Evolutionary conservation across 2,113 vertebrate species (phyloP).

Genomic region (Glaucomys volans): DNA sequence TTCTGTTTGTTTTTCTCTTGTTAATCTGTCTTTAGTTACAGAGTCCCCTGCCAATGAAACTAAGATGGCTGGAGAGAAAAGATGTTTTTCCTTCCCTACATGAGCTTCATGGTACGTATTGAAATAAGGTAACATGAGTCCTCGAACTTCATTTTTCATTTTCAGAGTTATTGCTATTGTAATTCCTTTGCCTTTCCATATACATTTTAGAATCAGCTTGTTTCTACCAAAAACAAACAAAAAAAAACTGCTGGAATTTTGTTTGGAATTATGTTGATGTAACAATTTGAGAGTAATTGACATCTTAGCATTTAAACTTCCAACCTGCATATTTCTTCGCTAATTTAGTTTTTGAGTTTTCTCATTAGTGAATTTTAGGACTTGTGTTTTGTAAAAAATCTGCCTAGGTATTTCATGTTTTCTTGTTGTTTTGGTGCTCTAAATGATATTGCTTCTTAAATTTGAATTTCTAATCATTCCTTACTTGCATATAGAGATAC

Average conservation of each 20-base stretch:
- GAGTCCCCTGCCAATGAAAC: neutral
- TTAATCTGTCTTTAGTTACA: neutral
- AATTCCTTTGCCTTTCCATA: neutral
- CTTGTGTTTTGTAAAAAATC: constrained; percentile 21
- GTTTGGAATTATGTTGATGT: neutral
- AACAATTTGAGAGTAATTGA: neutral
- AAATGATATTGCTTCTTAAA: constrained; percentile 16
- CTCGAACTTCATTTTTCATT: neutral
- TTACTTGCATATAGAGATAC: neutral
- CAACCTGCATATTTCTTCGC: neutral
- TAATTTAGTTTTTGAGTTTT: neutral
- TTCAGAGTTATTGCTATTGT: neutral
- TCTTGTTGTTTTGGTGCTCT: neutral
- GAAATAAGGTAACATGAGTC: neutral
- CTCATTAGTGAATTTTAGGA: neutral
- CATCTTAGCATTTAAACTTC: neutral
- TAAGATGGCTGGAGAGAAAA: neutral
- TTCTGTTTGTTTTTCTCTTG: neutral
- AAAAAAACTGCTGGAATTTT: neutral
- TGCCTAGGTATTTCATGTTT: neutral
- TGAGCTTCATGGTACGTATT: neutral
- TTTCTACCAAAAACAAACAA: neutral
- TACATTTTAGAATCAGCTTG: neutral
- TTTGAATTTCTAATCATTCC: neutral
- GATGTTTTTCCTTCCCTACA: neutral